A percentile compares a stretch with the other conserved stretches of the same genome.
These are phyloP conservation scores for Sarcophaga carnaria DNA, from an alignment of 2,888 invertebrate species.

Conservation along the genomic window DNA sequence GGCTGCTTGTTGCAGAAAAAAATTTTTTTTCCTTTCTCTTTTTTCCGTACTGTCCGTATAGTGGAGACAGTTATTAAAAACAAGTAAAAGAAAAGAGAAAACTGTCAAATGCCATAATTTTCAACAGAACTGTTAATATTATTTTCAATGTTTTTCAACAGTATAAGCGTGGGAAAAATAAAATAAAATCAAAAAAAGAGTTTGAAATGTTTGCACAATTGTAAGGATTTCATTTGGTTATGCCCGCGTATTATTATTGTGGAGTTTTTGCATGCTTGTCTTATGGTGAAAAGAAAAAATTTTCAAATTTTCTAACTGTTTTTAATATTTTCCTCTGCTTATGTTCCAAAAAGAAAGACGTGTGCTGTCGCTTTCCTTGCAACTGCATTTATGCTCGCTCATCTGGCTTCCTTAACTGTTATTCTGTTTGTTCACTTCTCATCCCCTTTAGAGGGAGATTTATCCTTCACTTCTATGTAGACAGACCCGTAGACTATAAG, in stretches of 20 bases:
- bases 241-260: neutral
- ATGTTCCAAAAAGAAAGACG: too few relatives aligned
- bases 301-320: neutral
- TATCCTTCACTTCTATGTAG: constrained; percentile 2
- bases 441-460: neutral
- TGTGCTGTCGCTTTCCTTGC: too few relatives aligned
- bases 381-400: too few relatives aligned
- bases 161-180: constrained; percentile 3
- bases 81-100: neutral
- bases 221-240: constrained; percentile 20
- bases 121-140: constrained; percentile 28
- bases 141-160: constrained; percentile 30
- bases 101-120: constrained; percentile 40
- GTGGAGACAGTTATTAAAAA: constrained; percentile 4
- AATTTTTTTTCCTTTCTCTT: too few relatives aligned
- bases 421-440: neutral
- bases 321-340: too few relatives aligned
- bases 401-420: neutral
- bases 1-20: neutral
- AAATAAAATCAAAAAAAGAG: neutral
- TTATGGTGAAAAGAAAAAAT: neutral
- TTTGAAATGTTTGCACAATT: constrained; percentile 29
- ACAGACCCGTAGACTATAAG: constrained; percentile 45
- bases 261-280: neutral
- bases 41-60: too few relatives aligned